phyloP scores from a whole-genome alignment of 2,113 vertebrate genomes.

The Pteronura brasiliensis region DNA sequence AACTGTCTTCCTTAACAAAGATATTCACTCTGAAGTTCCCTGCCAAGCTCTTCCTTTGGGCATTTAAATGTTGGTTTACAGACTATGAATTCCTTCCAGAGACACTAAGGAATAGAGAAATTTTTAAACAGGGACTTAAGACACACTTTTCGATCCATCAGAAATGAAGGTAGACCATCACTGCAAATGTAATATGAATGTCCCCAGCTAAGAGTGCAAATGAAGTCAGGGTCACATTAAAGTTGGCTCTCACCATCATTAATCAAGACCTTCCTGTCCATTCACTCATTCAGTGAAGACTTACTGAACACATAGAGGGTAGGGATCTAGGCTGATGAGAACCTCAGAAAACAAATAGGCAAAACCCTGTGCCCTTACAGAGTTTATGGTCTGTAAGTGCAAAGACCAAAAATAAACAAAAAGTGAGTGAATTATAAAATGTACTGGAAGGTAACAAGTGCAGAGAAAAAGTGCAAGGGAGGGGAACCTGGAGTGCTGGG shows the following conservation, averaged over 20 bases:
- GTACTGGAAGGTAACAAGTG: not conserved
- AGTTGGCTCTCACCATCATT: not conserved
- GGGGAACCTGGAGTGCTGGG: not conserved
- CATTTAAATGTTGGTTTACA: not conserved
- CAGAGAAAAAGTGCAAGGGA: not conserved
- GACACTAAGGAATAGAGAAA: not conserved
- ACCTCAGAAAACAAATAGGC: not conserved
- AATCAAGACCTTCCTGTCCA: not conserved
- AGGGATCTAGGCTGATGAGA: not conserved
- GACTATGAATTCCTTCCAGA: not conserved
- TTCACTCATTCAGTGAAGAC: not conserved
- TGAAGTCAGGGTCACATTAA: not conserved
- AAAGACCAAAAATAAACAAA: not conserved
- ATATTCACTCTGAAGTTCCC: not conserved
- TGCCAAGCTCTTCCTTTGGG: not conserved
- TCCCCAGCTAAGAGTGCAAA: not conserved
- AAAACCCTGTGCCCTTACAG: not conserved
- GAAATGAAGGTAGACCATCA: not conserved
- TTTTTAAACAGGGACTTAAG: not conserved
- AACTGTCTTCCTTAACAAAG: conserved; percentile 10
- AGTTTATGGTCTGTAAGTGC: not conserved
- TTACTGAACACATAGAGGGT: too few relatives aligned
- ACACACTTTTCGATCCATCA: not conserved
- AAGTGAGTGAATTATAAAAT: not conserved
- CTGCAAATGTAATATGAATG: not conserved